These are phyloP conservation scores for Geophilus truncorum DNA, from an alignment of 2,888 invertebrate genomes.

Conservation along the genomic window DNA sequence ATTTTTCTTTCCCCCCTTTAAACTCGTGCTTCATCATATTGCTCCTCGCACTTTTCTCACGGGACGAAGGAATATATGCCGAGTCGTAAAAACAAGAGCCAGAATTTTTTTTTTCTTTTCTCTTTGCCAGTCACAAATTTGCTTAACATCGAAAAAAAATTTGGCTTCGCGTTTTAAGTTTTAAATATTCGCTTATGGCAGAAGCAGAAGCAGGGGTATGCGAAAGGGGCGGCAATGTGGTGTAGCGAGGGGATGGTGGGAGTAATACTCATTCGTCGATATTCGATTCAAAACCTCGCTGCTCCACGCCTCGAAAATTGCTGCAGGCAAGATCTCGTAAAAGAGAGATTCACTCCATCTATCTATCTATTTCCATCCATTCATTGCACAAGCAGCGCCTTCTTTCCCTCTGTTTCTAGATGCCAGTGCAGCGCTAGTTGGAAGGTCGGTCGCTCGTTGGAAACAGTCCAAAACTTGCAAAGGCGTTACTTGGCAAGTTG, in stretches of 20 bases:
- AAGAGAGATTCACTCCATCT: constrained; percentile 8
- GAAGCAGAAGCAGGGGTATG: neutral
- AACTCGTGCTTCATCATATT: neutral
- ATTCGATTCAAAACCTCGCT: neutral
- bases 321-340: neutral
- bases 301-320: constrained; percentile 11
- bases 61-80: constrained; percentile 11
- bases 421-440: neutral
- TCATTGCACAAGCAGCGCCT: neutral
- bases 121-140: neutral
- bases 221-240: neutral
- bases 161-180: neutral
- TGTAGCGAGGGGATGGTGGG: neutral
- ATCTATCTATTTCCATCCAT: constrained; percentile 3
- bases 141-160: neutral
- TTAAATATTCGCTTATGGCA: constrained; percentile 8
- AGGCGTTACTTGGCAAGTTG: neutral
- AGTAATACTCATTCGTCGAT: neutral
- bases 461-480: neutral
- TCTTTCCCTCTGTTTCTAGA: constrained; percentile 2
- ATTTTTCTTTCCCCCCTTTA: neutral
- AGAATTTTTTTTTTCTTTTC: neutral
- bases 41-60: constrained; percentile 1
- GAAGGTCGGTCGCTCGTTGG: constrained; percentile 5
- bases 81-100: constrained; percentile 16